Percentiles rank a stretch among this genome's conserved stretches.
Conservation (phyloP, 1,140 invertebrate genomes). For the Caenorhabditis briggsae region DNA sequence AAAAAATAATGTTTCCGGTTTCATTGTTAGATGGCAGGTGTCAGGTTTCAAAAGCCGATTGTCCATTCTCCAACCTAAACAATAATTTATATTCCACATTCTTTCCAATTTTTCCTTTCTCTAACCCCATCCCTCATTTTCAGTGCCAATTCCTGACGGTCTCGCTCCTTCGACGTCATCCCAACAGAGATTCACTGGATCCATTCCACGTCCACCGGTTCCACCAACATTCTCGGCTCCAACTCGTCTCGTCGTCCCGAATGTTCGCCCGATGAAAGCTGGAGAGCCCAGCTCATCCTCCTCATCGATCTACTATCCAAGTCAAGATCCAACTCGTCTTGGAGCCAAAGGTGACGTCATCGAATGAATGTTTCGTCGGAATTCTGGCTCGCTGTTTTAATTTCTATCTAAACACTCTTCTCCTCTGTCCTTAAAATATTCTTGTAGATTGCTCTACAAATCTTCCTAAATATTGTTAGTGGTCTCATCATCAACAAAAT, state of each 20-base stretch:
- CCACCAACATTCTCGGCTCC: conserved; percentile 44
- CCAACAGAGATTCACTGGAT: conserved; percentile 35
- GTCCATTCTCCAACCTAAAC: neutral
- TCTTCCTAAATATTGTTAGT: neutral
- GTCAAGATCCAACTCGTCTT: conserved; percentile 76
- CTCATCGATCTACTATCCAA: conserved; percentile 73
- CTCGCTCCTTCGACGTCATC: conserved; percentile 19
- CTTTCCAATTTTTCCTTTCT: conserved; percentile 6
- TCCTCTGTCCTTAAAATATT: neutral
- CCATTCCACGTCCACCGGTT: conserved; percentile 13
- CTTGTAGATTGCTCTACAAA: neutral
- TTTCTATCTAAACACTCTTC: neutral
- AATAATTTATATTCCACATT: conserved; percentile 3
- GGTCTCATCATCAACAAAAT: neutral
- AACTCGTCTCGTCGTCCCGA: conserved; percentile 64
- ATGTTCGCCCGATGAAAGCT: conserved; percentile 61
- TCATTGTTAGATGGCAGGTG: conserved; percentile 3
- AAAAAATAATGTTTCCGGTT: conserved; percentile 21
- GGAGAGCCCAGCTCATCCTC: conserved; percentile 1
- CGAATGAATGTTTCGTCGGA: conserved; percentile 35
- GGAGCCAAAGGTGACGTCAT: conserved; percentile 74
- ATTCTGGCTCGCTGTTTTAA: conserved; percentile 1
- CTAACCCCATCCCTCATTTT: neutral
- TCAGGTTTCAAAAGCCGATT: conserved; percentile 50
- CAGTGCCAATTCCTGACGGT: conserved; percentile 40